A percentile compares a stretch with the other conserved stretches of the same genome.
phyloP scores from a whole-genome alignment of 2,797 vertebrate species.

The Petrocephalus schoutedeni region DNA sequence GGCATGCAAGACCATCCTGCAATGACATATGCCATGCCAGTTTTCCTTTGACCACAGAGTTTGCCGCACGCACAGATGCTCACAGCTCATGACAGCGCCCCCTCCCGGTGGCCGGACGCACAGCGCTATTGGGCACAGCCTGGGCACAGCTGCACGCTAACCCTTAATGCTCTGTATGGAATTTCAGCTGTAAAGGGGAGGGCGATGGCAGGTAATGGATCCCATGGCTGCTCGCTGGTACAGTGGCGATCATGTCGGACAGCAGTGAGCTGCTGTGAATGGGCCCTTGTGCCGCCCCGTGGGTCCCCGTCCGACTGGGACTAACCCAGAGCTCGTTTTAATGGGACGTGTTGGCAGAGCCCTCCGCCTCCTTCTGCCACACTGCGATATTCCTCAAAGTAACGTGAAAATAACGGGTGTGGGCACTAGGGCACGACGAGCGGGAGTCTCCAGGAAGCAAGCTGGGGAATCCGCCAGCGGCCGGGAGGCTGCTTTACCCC shows the following conservation, averaged over 20 bases:
- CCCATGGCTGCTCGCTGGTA: background rate
- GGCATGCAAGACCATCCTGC: background rate
- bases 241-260: background rate
- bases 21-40: background rate
- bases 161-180: background rate
- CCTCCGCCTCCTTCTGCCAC: background rate
- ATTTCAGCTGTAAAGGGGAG: background rate
- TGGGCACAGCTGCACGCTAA: background rate
- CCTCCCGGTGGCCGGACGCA: background rate
- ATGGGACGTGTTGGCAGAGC: background rate
- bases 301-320: background rate
- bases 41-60: background rate
- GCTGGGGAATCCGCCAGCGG: background rate
- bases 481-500: background rate
- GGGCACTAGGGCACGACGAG: background rate
- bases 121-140: background rate
- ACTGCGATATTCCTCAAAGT: background rate
- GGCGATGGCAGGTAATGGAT: background rate
- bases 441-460: background rate
- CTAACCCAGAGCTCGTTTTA: background rate
- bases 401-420: background rate
- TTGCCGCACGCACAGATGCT: background rate
- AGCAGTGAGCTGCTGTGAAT: background rate
- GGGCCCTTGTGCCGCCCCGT: background rate
- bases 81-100: background rate